phyloP scores from a whole-genome alignment of 2,888 invertebrate species.

The Vannuccia rotundouncinata region DNA sequence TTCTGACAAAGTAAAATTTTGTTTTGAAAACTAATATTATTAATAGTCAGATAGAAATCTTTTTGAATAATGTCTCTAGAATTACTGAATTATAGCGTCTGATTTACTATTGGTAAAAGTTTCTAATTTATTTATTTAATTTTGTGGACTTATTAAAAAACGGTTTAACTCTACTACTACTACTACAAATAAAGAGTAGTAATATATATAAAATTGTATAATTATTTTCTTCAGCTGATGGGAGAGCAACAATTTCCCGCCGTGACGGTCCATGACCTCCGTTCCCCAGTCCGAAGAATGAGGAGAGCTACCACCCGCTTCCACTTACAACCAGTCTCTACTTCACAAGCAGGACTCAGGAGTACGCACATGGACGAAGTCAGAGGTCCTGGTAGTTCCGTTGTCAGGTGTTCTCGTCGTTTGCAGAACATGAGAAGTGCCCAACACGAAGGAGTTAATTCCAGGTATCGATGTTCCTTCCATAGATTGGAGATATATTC shows the following conservation, averaged over 20 bases:
- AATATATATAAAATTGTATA: neutral
- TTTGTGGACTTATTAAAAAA: too few relatives aligned
- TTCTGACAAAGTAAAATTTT: too few relatives aligned
- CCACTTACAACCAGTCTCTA: too few relatives aligned
- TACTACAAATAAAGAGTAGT: neutral
- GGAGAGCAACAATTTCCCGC: neutral
- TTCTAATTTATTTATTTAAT: too few relatives aligned
- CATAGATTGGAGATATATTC: neutral
- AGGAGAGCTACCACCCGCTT: too few relatives aligned
- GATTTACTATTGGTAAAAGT: too few relatives aligned
- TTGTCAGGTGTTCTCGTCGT: neutral
- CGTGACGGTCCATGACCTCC: neutral
- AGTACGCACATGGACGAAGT: neutral
- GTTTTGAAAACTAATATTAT: too few relatives aligned
- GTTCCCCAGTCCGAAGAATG: neutral
- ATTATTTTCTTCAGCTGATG: neutral
- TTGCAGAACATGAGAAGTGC: neutral
- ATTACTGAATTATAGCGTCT: too few relatives aligned
- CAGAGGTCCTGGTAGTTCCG: neutral
- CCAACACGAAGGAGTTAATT: neutral
- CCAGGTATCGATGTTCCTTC: neutral
- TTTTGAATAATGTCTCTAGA: too few relatives aligned
- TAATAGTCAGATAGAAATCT: too few relatives aligned
- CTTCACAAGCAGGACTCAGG: too few relatives aligned
- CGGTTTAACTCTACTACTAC: neutral